phyloP scores from a whole-genome alignment of 2,113 vertebrate genomes.

The Crotalus tigris region DNA sequence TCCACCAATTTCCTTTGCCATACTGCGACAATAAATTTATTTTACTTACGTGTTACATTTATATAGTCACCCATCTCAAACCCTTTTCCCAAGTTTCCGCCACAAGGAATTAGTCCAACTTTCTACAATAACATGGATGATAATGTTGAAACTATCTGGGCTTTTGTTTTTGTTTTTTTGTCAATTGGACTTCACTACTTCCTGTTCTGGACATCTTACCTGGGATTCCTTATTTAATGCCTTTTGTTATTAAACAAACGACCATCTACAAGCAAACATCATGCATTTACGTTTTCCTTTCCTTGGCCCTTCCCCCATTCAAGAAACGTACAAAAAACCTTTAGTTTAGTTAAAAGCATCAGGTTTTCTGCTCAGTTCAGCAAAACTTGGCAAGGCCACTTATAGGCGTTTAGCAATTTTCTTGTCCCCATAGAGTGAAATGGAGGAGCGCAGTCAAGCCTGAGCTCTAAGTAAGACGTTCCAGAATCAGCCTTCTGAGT shows the following conservation, averaged over 20 bases:
- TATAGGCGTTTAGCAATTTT: accelerated
- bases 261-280: neutral
- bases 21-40: neutral
- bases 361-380: neutral
- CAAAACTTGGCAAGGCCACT: neutral
- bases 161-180: neutral
- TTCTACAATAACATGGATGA: neutral
- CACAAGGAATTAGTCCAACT: neutral
- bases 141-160: neutral
- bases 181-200: neutral
- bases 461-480: neutral
- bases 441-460: neutral
- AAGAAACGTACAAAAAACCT: neutral
- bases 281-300: neutral
- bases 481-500: neutral
- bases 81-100: neutral
- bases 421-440: slow-evolving; percentile 9
- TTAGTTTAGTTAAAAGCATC: neutral
- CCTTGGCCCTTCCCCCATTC: neutral
- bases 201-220: neutral
- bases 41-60: neutral
- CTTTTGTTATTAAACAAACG: neutral
- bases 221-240: neutral
- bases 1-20: neutral
- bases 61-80: neutral